A percentile compares a stretch with the other conserved stretches of the same genome.
These are phyloP conservation scores for Agriopis leucophaearia DNA, from an alignment of 2,888 invertebrate genomes.

Conservation along the genomic window DNA sequence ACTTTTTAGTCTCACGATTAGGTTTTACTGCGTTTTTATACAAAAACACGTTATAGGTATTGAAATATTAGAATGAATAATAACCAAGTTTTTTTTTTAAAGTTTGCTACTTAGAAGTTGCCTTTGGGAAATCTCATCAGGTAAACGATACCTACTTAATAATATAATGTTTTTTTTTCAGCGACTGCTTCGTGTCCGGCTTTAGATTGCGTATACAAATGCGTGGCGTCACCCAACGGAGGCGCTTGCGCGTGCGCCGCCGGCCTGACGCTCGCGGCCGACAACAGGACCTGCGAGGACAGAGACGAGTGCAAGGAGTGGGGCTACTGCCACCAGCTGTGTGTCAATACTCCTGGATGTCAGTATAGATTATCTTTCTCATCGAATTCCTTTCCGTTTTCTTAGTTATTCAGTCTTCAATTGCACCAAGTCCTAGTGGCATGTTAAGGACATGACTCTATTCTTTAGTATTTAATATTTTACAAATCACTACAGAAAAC, in stretches of 20 bases:
- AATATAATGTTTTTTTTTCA: constrained; percentile 62
- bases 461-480: not conserved
- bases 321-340: constrained; percentile 98
- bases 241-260: constrained; percentile 96
- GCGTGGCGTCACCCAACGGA: constrained; percentile 95
- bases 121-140: no score
- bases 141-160: not conserved
- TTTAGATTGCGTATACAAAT: constrained; percentile 95
- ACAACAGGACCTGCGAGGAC: constrained; percentile 95
- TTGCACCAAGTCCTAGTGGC: no score
- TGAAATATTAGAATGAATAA: no score
- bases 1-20: no score
- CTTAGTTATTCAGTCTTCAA: not conserved
- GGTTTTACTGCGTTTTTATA: no score
- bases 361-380: constrained; percentile 46
- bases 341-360: constrained; percentile 94
- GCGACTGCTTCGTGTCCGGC: constrained; percentile 93
- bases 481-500: not conserved
- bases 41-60: no score
- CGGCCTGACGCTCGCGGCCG: constrained; percentile 93
- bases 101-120: no score
- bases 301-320: constrained; percentile 96
- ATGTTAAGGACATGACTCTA: no score
- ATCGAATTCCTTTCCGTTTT: not conserved
- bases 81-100: no score